Percentiles rank a stretch among this genome's conserved stretches.
phyloP scores from a whole-genome alignment of 2,113 vertebrate genomes.

The Maccullochella peelii region DNA sequence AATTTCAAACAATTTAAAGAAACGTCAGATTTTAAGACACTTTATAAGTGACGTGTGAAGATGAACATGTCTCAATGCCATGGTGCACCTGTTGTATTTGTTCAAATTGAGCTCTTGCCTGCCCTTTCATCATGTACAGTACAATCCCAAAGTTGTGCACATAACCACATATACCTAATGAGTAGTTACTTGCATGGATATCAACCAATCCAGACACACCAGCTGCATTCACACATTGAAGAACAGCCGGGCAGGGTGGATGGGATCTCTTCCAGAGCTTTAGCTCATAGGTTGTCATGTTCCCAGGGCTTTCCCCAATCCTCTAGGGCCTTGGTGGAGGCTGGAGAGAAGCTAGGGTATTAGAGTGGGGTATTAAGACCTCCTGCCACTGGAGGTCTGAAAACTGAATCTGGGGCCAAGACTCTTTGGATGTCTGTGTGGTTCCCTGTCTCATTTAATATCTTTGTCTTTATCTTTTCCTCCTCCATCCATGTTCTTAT shows the following conservation, averaged over 20 bases:
- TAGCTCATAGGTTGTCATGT: slow-evolving; percentile 72
- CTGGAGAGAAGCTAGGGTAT: slow-evolving; percentile 51
- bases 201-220: slow-evolving; percentile 36
- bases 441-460: slow-evolving; percentile 46
- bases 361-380: slow-evolving; percentile 56
- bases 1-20: neutral
- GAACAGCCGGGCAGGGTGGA: slow-evolving; percentile 34
- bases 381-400: slow-evolving; percentile 64
- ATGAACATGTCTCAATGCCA: neutral
- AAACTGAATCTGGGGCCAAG: slow-evolving; percentile 52
- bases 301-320: slow-evolving; percentile 78
- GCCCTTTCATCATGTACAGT: neutral
- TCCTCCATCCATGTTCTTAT: slow-evolving; percentile 16
- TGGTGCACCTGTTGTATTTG: neutral
- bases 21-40: neutral
- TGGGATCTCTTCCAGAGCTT: slow-evolving; percentile 65
- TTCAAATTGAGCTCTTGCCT: neutral
- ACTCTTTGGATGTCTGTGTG: slow-evolving; percentile 38
- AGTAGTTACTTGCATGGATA: slow-evolving; percentile 21
- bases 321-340: slow-evolving; percentile 51
- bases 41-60: neutral
- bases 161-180: slow-evolving; percentile 10
- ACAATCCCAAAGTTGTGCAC: neutral
- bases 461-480: slow-evolving; percentile 41
- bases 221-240: slow-evolving; percentile 58